Percentiles rank a stretch among this genome's conserved stretches.
Conservation (phyloP, 2,888 invertebrate species). For the Campoplex capitator region DNA sequence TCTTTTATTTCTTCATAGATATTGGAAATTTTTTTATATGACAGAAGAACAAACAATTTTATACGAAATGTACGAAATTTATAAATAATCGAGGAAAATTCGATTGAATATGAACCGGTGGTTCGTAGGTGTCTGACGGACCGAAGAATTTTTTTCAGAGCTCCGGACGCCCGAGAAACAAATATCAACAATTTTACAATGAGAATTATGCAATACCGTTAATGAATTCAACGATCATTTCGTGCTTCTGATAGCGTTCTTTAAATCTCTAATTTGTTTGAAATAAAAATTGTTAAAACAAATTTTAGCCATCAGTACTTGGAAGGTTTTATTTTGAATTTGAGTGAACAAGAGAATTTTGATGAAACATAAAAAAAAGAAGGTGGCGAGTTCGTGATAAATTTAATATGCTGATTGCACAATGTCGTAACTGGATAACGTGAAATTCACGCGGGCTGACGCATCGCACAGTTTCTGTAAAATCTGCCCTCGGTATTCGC, state of each 20-base stretch:
- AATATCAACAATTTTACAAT: background rate
- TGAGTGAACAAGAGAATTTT: background rate
- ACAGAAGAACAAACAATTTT: background rate
- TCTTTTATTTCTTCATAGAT: constrained; percentile 2
- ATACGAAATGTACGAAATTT: background rate
- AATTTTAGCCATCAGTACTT: no score
- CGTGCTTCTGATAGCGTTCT: no score
- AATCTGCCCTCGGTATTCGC: constrained; percentile 8
- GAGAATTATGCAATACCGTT: no score
- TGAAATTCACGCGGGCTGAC: background rate
- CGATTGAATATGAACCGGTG: background rate
- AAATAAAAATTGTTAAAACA: no score
- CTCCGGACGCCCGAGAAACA: background rate
- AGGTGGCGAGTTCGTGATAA: background rate
- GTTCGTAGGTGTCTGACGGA: background rate
- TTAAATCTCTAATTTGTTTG: no score
- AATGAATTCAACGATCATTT: no score
- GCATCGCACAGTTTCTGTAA: background rate
- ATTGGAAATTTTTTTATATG: background rate
- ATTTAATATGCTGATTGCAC: background rate
- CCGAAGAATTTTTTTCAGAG: background rate
- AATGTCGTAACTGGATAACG: constrained; percentile 1
- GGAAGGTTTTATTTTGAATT: background rate
- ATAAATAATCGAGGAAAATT: background rate
- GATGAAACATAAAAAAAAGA: background rate